These are phyloP conservation scores for Desoria tigrina DNA, from an alignment of 2,888 invertebrate species.

Conservation along the genomic window DNA sequence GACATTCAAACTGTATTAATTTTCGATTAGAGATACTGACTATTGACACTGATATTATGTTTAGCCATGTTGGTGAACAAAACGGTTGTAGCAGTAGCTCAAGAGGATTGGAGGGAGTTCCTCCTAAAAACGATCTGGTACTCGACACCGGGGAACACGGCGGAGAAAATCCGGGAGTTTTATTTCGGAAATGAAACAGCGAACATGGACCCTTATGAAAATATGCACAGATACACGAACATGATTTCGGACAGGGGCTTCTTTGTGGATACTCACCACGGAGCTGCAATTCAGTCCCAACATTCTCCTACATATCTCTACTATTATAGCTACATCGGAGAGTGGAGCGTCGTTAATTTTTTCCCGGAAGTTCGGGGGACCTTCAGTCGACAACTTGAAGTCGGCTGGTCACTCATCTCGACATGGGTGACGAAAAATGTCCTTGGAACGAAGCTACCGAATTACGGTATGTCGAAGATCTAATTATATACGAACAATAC, in stretches of 20 bases:
- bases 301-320: constrained; percentile 37
- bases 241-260: constrained; percentile 44
- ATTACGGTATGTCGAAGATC: constrained; percentile 22
- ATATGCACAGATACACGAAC: constrained; percentile 35
- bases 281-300: constrained; percentile 30
- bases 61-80: constrained; percentile 37
- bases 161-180: constrained; percentile 34
- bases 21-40: background rate
- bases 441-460: constrained; percentile 30
- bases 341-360: constrained; percentile 39
- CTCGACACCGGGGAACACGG: constrained; percentile 18
- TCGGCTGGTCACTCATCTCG: constrained; percentile 35
- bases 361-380: constrained; percentile 35
- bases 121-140: constrained; percentile 34
- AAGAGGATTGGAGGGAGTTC: constrained; percentile 37
- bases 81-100: constrained; percentile 34
- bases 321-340: constrained; percentile 38
- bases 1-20: background rate
- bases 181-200: constrained; percentile 29
- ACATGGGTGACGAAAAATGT: constrained; percentile 34
- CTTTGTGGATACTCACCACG: constrained; percentile 34
- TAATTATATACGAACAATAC: background rate
- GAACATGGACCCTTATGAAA: constrained; percentile 30
- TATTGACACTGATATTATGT: no score
- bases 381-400: constrained; percentile 36